Percentiles rank a stretch among this genome's conserved stretches.
Evolutionary conservation across 2,113 vertebrate genomes (phyloP).

Genomic region (Limnothrissa miodon): DNA sequence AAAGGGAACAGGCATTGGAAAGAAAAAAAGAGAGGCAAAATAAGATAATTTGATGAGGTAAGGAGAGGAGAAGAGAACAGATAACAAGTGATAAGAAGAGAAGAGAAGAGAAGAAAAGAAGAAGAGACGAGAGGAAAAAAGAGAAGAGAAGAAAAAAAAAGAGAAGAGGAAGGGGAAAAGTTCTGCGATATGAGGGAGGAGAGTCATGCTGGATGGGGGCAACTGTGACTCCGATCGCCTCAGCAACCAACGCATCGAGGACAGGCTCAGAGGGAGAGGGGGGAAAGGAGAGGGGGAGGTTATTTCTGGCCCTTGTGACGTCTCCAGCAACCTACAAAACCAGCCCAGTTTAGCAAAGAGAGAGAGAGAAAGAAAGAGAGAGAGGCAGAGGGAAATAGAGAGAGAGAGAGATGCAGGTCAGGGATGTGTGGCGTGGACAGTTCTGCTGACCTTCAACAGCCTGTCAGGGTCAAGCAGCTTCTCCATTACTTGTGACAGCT

Average conservation of each 20-base stretch:
- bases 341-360: slow-evolving; percentile 24
- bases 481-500: not conserved
- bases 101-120: slow-evolving; percentile 6
- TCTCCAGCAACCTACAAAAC: slow-evolving; percentile 32
- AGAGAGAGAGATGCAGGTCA: slow-evolving; percentile 9
- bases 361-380: slow-evolving; percentile 1
- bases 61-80: not conserved
- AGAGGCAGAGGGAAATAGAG: not conserved
- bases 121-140: not conserved
- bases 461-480: not conserved
- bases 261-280: slow-evolving; percentile 58
- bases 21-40: not conserved
- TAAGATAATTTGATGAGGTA: not conserved
- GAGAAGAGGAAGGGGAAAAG: not conserved
- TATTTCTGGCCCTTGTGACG: slow-evolving; percentile 38
- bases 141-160: not conserved
- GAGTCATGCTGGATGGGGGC: not conserved
- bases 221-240: not conserved
- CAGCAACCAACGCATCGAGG: slow-evolving; percentile 57
- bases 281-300: slow-evolving; percentile 19
- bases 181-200: not conserved
- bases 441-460: not conserved
- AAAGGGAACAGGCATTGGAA: not conserved
- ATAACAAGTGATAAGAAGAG: not conserved
- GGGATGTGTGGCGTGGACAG: not conserved